A percentile compares a stretch with the other conserved stretches of the same genome.
These are phyloP conservation scores for Caretta caretta DNA, from an alignment of 2,113 vertebrate genomes.

Conservation along the genomic window DNA sequence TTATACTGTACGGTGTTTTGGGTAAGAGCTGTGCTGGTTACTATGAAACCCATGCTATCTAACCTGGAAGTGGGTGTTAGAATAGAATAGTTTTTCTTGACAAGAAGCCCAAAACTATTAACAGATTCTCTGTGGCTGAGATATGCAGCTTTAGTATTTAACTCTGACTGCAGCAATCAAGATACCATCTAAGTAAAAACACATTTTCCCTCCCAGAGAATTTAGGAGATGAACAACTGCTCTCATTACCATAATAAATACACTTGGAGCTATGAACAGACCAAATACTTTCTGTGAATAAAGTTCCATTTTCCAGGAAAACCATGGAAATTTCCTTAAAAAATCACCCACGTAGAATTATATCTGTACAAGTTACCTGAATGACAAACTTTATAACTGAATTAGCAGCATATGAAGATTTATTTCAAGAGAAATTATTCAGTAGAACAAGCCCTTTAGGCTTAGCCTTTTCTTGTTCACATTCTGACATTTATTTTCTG, in stretches of 20 bases:
- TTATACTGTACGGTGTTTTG: background rate
- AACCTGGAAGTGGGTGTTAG: background rate
- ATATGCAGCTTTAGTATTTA: background rate
- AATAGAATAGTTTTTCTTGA: background rate
- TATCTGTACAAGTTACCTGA: background rate
- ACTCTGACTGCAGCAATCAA: background rate
- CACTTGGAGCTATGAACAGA: background rate
- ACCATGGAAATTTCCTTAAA: slow-evolving; percentile 17
- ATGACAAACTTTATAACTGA: slow-evolving; percentile 7
- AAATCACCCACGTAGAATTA: slow-evolving; percentile 1
- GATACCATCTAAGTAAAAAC: background rate
- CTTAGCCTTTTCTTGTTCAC: background rate
- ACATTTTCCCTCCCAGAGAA: background rate
- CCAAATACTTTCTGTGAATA: background rate
- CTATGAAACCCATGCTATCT: background rate
- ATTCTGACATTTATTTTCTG: background rate
- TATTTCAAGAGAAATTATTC: slow-evolving; percentile 13
- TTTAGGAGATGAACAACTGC: background rate
- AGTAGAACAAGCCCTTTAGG: slow-evolving; percentile 4
- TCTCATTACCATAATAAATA: background rate
- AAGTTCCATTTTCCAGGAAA: background rate
- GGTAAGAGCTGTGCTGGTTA: background rate
- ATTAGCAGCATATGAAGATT: background rate
- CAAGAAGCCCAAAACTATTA: background rate
- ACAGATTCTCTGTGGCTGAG: background rate